Evolutionary conservation across 2,113 vertebrate species (phyloP).

Genomic region (Circaetus gallicus): DNA sequence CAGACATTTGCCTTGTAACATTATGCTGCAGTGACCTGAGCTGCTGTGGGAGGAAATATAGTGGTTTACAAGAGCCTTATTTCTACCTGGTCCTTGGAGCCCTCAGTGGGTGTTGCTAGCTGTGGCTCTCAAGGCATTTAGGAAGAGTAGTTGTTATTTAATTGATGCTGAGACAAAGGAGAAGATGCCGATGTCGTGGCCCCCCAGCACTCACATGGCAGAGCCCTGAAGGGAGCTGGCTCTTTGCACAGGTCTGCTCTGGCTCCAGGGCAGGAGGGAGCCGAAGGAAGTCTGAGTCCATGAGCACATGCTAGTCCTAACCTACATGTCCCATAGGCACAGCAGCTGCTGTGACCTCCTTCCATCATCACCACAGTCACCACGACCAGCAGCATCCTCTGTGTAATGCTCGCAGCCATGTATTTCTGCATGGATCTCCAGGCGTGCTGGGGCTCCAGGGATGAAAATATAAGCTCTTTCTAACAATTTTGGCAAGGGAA

Average conservation of each 20-base stretch:
- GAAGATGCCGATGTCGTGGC: accelerated
- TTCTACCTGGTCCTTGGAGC: neutral
- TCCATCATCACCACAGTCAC: neutral
- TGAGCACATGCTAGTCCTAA: neutral
- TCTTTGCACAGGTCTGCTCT: neutral
- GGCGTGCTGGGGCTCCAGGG: neutral
- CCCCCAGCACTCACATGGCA: neutral
- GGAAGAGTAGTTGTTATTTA: neutral
- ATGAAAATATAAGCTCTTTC: neutral
- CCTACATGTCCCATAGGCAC: neutral
- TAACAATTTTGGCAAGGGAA: neutral
- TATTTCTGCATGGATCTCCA: neutral
- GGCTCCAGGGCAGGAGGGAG: neutral
- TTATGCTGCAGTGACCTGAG: neutral
- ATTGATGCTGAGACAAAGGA: neutral
- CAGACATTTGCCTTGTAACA: accelerated
- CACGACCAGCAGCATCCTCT: neutral
- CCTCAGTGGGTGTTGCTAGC: neutral
- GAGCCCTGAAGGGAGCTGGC: neutral
- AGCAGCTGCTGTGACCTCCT: neutral
- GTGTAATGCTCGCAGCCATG: neutral
- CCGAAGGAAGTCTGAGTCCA: neutral
- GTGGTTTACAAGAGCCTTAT: neutral
- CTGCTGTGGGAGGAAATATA: neutral
- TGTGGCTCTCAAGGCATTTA: accelerated